Evolutionary conservation across 2,888 invertebrate genomes (phyloP).

Genomic region (Watsonalla cultraria): DNA sequence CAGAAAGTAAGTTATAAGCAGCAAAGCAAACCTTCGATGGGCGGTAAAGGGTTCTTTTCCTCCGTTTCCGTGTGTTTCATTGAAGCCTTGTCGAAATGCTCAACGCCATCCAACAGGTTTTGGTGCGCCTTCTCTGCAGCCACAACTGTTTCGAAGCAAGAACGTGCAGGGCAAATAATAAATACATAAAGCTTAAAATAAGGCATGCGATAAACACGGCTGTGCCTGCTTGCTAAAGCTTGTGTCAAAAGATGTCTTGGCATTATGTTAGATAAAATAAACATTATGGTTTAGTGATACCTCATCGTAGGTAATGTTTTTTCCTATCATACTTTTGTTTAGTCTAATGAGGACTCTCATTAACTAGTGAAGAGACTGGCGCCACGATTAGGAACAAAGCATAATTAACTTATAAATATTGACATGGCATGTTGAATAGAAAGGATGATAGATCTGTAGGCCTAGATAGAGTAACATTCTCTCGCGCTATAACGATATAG

Average conservation of each 20-base stretch:
- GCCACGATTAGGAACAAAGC: slow-evolving; percentile 4
- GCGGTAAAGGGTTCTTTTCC: slow-evolving; percentile 87
- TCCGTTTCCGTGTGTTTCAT: slow-evolving; percentile 86
- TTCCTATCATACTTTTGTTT: too few relatives aligned
- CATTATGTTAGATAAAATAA: not conserved
- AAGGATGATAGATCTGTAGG: too few relatives aligned
- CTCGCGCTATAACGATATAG: too few relatives aligned
- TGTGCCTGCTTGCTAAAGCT: not conserved
- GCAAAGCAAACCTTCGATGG: slow-evolving; percentile 81
- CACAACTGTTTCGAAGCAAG: slow-evolving; percentile 80
- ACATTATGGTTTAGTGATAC: too few relatives aligned
- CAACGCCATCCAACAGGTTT: slow-evolving; percentile 84
- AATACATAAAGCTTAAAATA: slow-evolving; percentile 25
- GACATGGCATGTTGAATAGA: too few relatives aligned
- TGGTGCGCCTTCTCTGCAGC: slow-evolving; percentile 86
- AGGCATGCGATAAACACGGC: slow-evolving; percentile 3
- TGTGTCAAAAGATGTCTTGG: not conserved
- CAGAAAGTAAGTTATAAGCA: slow-evolving; percentile 23
- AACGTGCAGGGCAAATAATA: slow-evolving; percentile 56
- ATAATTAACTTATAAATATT: too few relatives aligned
- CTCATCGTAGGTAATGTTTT: too few relatives aligned
- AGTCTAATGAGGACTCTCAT: too few relatives aligned
- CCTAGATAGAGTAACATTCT: too few relatives aligned
- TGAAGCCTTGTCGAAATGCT: slow-evolving; percentile 84
- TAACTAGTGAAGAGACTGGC: too few relatives aligned